Evolutionary conservation across 2,888 invertebrate species (phyloP).

Genomic region (Trilocha varians): DNA sequence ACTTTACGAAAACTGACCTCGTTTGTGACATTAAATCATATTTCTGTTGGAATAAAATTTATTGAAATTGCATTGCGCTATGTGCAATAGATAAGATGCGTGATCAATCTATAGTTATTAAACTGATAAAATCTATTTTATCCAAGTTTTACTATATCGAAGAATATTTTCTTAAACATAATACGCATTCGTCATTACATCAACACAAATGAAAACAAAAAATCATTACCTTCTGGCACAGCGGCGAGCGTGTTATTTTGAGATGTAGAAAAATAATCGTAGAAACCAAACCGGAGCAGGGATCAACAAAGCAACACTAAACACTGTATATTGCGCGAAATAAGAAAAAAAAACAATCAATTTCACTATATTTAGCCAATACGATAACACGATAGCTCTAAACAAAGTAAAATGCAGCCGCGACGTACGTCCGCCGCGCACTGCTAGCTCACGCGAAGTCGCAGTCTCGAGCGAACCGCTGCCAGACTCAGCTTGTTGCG

Average conservation of each 20-base stretch:
- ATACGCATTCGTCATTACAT: constrained; percentile 19
- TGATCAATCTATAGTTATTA: not conserved
- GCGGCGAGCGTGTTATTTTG: constrained; percentile 51
- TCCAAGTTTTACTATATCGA: not conserved
- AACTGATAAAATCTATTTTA: constrained; percentile 6
- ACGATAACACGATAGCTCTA: constrained; percentile 42
- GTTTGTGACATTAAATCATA: constrained; percentile 16
- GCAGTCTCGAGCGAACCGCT: constrained; percentile 16
- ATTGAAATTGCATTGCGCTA: constrained; percentile 12
- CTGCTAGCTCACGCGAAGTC: constrained; percentile 41
- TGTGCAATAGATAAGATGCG: constrained; percentile 1
- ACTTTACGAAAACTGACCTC: constrained; percentile 30
- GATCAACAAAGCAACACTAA: constrained; percentile 41
- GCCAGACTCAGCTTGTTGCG: constrained; percentile 30
- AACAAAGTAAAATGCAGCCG: constrained; percentile 23
- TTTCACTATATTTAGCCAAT: constrained; percentile 57
- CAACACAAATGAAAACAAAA: constrained; percentile 29
- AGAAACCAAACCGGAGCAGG: constrained; percentile 25
- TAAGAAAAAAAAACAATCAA: constrained; percentile 35
- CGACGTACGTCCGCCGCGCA: constrained; percentile 33
- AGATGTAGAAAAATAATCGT: constrained; percentile 39
- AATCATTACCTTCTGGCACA: constrained; percentile 57
- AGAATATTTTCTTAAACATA: constrained; percentile 2
- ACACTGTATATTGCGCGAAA: constrained; percentile 46
- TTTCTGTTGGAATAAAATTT: not conserved